Base-by-base conservation (phyloP, 2,888 invertebrate species). In the Ichneumoninae sp. region DNA sequence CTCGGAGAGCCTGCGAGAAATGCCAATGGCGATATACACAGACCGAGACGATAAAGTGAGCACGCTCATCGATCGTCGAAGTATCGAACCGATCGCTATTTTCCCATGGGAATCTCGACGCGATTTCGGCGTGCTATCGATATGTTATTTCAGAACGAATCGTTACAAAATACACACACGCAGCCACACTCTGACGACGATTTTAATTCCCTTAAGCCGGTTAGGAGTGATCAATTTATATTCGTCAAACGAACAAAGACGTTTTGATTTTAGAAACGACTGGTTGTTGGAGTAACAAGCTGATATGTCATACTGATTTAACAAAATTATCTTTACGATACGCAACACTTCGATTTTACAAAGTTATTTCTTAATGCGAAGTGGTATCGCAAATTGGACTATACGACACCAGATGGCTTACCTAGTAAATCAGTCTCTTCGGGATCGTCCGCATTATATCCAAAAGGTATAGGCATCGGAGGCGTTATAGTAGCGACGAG, bases 51-150 rank as follows among this genome's bases (percentile, higher is more conserved):
- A 75, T 79, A 63, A 40, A 70, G 47, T 19, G 71, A 71, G 54
- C 54, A 26, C 40, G 26, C 60, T 77, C 77, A 77, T 77, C 71
- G 83, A 78, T 76, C 47, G 47, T 54, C 73, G 73, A 69, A 63
- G 36, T 74, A 73, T 52, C 65, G 50, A 74, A 73, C 13, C 40
- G 71, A 81, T 69, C 65, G 78, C 66, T 50, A 68, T 85, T 82
- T 79, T 79, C 75, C 79, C 75, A 75, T 85, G 71, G 54, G 82
- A 85, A 79, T 79, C 79, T 70, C 69, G 40, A 66, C 22, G 54
- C 26, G 8, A 57, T 57, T 75, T 75, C 63, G 33, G 70, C 57
- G 36, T 57, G 60, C 66, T 65, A 47, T 68, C 57, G 33, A 68
- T 80, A 44, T 47, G 16, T 69, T 52, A 50, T 71, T 79, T 65